These are phyloP conservation scores for Gryon sp. DNA, from an alignment of 1,140 invertebrate species.

Conservation along the genomic window DNA sequence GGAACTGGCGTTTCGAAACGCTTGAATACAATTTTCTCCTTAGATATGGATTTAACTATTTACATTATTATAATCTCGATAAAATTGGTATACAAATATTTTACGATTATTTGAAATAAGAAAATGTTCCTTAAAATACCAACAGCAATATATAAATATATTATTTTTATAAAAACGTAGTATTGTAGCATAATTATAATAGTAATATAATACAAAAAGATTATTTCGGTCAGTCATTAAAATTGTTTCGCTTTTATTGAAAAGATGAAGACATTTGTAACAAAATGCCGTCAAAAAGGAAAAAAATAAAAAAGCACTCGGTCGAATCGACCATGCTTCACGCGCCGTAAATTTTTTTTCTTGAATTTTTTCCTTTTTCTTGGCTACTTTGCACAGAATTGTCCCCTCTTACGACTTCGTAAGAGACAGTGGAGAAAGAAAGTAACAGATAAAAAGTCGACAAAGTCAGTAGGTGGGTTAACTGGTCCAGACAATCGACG, in stretches of 20 bases:
- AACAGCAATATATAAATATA: too few relatives aligned
- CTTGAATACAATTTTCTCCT: too few relatives aligned
- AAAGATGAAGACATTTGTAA: not conserved
- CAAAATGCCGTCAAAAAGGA: conserved; percentile 24
- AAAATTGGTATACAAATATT: too few relatives aligned
- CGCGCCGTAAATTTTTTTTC: conserved; percentile 38
- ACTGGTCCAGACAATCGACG: conserved; percentile 63
- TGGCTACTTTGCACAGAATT: conserved; percentile 58
- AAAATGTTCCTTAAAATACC: too few relatives aligned
- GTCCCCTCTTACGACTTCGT: conserved; percentile 41
- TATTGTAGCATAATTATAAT: too few relatives aligned
- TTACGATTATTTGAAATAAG: too few relatives aligned
- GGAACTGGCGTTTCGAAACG: not conserved
- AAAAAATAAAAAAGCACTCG: conserved; percentile 53
- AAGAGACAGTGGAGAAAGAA: conserved; percentile 38
- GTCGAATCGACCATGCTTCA: conserved; percentile 42
- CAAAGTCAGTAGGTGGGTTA: conserved; percentile 47
- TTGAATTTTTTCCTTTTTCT: conserved; percentile 47
- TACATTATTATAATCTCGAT: too few relatives aligned
- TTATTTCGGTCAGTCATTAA: too few relatives aligned
- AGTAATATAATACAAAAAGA: too few relatives aligned
- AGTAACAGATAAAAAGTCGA: conserved; percentile 57
- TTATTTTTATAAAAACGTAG: too few relatives aligned
- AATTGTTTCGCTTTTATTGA: not conserved
- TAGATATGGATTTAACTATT: too few relatives aligned